These are phyloP conservation scores for Stegodyphus dumicola DNA, from an alignment of 1,140 invertebrate genomes.

Conservation along the genomic window DNA sequence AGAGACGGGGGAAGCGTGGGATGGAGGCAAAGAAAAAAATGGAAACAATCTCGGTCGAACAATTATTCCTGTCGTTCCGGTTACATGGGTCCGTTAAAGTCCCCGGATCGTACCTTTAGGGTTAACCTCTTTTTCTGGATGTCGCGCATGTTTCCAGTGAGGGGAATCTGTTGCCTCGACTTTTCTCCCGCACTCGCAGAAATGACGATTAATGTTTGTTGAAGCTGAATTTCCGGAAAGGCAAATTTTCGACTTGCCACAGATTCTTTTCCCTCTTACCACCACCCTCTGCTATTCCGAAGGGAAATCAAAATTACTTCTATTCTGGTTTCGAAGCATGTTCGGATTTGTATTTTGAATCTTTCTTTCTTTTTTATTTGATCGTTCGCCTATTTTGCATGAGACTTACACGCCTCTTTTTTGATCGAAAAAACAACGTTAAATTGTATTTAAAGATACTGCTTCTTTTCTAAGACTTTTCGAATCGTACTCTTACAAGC, in stretches of 20 bases:
- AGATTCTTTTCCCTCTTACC: neutral
- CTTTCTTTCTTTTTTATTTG: too few species aligned
- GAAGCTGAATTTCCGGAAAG: constrained; percentile 26
- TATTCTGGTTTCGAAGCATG: constrained; percentile 9
- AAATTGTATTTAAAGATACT: too few species aligned
- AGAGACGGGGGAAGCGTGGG: neutral
- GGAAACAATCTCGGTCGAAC: constrained; percentile 49
- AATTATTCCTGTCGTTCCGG: constrained; percentile 29
- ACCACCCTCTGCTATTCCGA: neutral
- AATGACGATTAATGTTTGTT: constrained; percentile 52
- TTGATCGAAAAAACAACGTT: too few species aligned
- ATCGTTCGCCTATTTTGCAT: too few species aligned
- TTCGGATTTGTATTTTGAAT: neutral
- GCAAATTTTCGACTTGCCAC: constrained; percentile 5
- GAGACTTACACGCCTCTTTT: too few species aligned
- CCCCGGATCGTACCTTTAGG: constrained; percentile 31
- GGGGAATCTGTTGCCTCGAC: neutral
- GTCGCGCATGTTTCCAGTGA: neutral
- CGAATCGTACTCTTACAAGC: too few species aligned
- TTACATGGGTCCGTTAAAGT: neutral
- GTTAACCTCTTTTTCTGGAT: constrained; percentile 33
- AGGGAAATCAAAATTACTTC: constrained; percentile 52
- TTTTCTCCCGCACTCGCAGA: constrained; percentile 1
- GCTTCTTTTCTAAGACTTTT: too few species aligned
- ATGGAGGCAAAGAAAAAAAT: neutral